Base-by-base conservation (phyloP, 2,888 invertebrate species). In the Troides oblongomaculatus region DNA sequence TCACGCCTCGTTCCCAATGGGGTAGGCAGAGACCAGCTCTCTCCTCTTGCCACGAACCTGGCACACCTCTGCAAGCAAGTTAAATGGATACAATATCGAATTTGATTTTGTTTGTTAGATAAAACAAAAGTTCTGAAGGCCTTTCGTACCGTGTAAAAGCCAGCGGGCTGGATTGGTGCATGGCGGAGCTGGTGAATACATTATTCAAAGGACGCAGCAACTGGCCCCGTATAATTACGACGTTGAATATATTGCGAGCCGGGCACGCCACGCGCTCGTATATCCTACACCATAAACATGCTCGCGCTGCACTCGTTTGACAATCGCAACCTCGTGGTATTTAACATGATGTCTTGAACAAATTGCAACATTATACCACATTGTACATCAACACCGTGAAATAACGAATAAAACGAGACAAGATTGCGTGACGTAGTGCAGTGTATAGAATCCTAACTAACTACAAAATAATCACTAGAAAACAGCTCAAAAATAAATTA, bases 161-260 rank as follows among this genome's bases (percentile, higher is more conserved):
- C 62, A 43, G 65, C 61, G 62, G 62, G 39, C 56, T 7, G 69
- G 30, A 70, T 62, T 50, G 62, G 58, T 58, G 43, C 58, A 70
- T 50, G 23, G 68, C 66, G 72, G 72, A 76, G 79, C 76, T 58
- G 64, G 74, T 77, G 79, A 82, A 84, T 86, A 78, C 83, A 86
- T 87, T 81, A 86, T 87, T 84, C 86, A 87, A 79, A 67, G 79
- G 76, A 78, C 82, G 78, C 62, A 50, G 63, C 77, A 78, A 77
- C 79, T 77, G 81, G 81, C 75, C 77, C 79, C 78, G 80, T 86
- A 82, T 86, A 86, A 87, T 88, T 86, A 87, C 83, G 77, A 80
- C 78, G 80, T 80, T 76, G 84, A 85, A 84, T 85, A 85, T 79
- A 85, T 85, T 84, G 84, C 78, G 70, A 69, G 74, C 75, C 71